Evolutionary conservation across 1,140 invertebrate species (phyloP), one percentile per base, ranked within the genome.

Genomic region (Listronotus bonariensis): DNA sequence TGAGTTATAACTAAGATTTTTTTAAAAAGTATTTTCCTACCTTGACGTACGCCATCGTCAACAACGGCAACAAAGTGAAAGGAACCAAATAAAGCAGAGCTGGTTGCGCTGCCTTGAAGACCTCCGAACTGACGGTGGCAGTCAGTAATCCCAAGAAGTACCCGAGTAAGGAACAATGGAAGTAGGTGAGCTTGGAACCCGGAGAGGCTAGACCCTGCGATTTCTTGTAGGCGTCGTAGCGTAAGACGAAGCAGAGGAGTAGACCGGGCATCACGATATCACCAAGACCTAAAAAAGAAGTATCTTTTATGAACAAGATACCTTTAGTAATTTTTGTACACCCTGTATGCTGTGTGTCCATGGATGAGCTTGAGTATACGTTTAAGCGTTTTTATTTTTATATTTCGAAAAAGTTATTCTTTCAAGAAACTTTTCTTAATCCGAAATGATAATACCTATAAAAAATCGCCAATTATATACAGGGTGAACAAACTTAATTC

Each of bases 261-360:
- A 98, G 81, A 5, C 96, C 96, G n/a, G 96, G 96, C 95, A 98
- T 98, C 14, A 97, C 96, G 67, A 98, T 95, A 80, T 98, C 95
- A 32, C 96, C 96, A 10, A 98, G 84, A 67, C 96, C 84, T 85
- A 68, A 14, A 69, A 72, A 46, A 61, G 34, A 36, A 26, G 5
- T 3, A 26, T 5, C 20, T 26, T 26, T 26, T 26, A 26, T 26
- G 1, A 5, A 26, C 20, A 26, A 26, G n/a, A n/a, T n/a, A n/a
- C n/a, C n/a, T n/a, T n/a, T n/a, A n/a, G n/a, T n/a, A n/a, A n/a
- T n/a, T n/a, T n/a, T n/a, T n/a, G n/a, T n/a, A n/a, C n/a, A n/a
- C n/a, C n/a, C n/a, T n/a, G n/a, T n/a, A n/a, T n/a, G n/a, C n/a
- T n/a, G n/a, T n/a, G n/a, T n/a, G n/a, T n/a, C n/a, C n/a, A n/a